phyloP scores from a whole-genome alignment of 2,797 vertebrate genomes.

The Apodemus agrarius region DNA sequence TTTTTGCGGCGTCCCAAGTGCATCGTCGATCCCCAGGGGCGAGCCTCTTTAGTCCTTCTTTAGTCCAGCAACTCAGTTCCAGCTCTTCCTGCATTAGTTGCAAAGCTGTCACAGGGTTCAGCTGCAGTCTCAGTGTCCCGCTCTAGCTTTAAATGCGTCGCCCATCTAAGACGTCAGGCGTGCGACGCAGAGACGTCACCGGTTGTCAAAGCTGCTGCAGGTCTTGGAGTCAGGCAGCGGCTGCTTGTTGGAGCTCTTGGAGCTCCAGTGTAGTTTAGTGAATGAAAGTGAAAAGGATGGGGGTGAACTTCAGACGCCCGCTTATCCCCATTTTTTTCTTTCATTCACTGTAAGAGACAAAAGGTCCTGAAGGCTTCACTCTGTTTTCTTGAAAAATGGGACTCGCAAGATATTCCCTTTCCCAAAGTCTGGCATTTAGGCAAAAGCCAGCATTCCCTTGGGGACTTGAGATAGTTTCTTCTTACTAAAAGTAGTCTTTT shows the following conservation, averaged over 20 bases:
- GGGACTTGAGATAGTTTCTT: background rate
- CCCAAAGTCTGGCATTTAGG: background rate
- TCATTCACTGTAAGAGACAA: background rate
- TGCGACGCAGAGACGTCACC: background rate
- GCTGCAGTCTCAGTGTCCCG: background rate
- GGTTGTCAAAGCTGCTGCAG: background rate
- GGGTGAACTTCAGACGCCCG: background rate
- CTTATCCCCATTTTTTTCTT: background rate
- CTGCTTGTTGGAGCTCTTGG: too few species aligned
- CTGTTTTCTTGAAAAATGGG: background rate
- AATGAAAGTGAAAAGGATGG: background rate
- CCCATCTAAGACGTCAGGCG: conserved; percentile 49
- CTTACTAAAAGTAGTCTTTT: background rate
- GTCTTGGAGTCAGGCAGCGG: background rate
- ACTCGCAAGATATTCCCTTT: background rate
- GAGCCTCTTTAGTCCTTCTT: conserved; percentile 22
- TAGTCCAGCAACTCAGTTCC: conserved; percentile 75
- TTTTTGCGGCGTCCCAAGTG: background rate
- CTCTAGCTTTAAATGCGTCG: background rate
- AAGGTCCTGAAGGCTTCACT: background rate
- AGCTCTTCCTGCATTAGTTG: conserved; percentile 47
- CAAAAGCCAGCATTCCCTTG: background rate
- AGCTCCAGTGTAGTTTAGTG: background rate
- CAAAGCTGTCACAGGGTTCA: background rate
- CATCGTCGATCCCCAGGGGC: conserved; percentile 68